phyloP scores from a whole-genome alignment of 2,888 invertebrate genomes.

The Netelia fuscicornis region DNA sequence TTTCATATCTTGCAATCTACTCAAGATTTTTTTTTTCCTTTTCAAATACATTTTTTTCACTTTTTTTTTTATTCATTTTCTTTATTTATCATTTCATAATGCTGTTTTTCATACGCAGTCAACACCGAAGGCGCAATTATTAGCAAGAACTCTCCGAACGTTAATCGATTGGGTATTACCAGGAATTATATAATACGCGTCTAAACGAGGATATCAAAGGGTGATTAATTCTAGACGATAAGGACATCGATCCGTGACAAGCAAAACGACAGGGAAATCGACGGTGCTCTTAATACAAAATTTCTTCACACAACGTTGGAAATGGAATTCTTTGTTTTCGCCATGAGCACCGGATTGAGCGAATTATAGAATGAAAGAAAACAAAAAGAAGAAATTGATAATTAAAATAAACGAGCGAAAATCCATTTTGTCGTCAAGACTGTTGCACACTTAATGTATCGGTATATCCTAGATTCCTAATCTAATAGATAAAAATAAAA shows the following conservation, averaged over 20 bases:
- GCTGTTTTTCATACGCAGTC: conserved; percentile 79
- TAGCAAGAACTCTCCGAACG: conserved; percentile 78
- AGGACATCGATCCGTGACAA: neutral
- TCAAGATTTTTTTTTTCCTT: conserved; percentile 74
- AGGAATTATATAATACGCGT: conserved; percentile 42
- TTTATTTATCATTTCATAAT: conserved; percentile 70
- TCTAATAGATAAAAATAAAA: conserved; percentile 46
- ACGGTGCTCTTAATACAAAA: neutral
- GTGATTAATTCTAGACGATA: conserved; percentile 20
- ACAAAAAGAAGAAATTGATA: neutral
- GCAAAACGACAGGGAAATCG: neutral
- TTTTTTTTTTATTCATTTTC: conserved; percentile 73
- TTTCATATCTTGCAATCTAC: conserved; percentile 77
- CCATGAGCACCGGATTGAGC: neutral
- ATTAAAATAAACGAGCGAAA: conserved; percentile 6
- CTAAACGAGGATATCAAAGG: conserved; percentile 46
- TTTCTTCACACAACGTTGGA: no score
- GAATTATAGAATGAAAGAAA: no score
- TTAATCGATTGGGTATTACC: conserved; percentile 80
- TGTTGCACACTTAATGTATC: conserved; percentile 13
- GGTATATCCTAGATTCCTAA: conserved; percentile 32
- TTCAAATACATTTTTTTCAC: conserved; percentile 69
- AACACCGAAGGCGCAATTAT: conserved; percentile 82
- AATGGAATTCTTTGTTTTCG: neutral
- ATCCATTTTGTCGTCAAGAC: conserved; percentile 19